A percentile compares a stretch with the other conserved stretches of the same genome.
phyloP scores from a whole-genome alignment of 2,888 invertebrate species.

The Lochmaea crataegi region DNA sequence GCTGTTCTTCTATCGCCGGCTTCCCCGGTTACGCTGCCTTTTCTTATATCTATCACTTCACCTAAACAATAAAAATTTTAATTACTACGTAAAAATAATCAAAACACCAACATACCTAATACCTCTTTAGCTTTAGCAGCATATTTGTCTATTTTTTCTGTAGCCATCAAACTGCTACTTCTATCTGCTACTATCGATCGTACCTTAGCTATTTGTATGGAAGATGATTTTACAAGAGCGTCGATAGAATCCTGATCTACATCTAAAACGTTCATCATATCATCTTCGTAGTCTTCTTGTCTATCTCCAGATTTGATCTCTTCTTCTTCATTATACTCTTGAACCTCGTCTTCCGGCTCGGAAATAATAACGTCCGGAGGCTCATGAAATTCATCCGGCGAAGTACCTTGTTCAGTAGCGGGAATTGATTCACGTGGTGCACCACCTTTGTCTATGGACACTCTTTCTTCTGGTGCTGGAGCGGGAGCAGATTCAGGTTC shows the following conservation, averaged over 20 bases:
- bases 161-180: not conserved
- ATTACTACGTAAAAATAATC: no score
- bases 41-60: conserved; percentile 35
- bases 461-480: not conserved
- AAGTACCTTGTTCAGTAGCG: no score
- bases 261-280: not conserved
- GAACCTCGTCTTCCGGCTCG: not conserved
- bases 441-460: not conserved
- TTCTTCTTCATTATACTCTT: not conserved
- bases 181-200: not conserved
- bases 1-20: conserved; percentile 52
- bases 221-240: conserved; percentile 9
- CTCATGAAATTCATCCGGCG: not conserved
- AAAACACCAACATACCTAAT: conserved; percentile 11
- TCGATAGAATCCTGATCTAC: not conserved
- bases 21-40: conserved; percentile 10
- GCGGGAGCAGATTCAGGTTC: no score
- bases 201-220: conserved; percentile 3
- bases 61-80: conserved; percentile 3
- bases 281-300: not conserved
- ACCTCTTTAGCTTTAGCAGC: conserved; percentile 14
- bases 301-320: not conserved
- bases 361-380: not conserved
- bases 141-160: not conserved
- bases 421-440: not conserved